Conservation (phyloP, 2,888 invertebrate species). For the Megaustenia siamemsis region DNA sequence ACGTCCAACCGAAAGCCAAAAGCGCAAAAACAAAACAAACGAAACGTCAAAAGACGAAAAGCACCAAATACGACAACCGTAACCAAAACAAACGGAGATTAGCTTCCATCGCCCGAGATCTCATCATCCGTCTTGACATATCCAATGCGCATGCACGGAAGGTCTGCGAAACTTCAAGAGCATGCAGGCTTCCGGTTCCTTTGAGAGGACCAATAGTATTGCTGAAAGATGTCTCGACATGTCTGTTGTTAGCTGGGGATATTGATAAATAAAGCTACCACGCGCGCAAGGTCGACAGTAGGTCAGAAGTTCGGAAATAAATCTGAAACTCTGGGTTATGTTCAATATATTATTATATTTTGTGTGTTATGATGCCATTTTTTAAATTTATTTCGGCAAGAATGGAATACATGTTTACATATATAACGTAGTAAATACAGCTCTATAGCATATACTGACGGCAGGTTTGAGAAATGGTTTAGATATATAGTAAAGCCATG, state of each 20-base stretch:
- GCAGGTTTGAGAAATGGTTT: no score
- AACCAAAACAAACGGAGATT: constrained; percentile 41
- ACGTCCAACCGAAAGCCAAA: constrained; percentile 18
- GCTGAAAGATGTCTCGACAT: constrained; percentile 10
- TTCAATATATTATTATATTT: no score
- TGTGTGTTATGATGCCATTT: no score
- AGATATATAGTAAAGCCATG: no score
- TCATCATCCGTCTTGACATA: constrained; percentile 26
- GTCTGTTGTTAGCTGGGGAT: constrained; percentile 16
- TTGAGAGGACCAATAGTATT: neutral
- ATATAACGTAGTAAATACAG: no score
- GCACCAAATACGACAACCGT: neutral
- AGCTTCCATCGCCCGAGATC: constrained; percentile 18
- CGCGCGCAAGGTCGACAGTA: constrained; percentile 7
- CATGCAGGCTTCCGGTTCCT: constrained; percentile 37
- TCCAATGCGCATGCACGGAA: constrained; percentile 2
- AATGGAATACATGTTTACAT: no score
- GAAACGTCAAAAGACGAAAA: constrained; percentile 17
- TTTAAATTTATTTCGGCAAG: no score
- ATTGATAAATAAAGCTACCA: constrained; percentile 20
- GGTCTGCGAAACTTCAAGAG: constrained; percentile 25
- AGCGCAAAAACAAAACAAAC: constrained; percentile 23
- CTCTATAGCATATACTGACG: no score
- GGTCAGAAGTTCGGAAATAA: constrained; percentile 11
- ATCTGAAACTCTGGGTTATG: neutral